These are phyloP conservation scores for Catocala sponsa DNA, from an alignment of 2,888 invertebrate species.

Conservation along the genomic window DNA sequence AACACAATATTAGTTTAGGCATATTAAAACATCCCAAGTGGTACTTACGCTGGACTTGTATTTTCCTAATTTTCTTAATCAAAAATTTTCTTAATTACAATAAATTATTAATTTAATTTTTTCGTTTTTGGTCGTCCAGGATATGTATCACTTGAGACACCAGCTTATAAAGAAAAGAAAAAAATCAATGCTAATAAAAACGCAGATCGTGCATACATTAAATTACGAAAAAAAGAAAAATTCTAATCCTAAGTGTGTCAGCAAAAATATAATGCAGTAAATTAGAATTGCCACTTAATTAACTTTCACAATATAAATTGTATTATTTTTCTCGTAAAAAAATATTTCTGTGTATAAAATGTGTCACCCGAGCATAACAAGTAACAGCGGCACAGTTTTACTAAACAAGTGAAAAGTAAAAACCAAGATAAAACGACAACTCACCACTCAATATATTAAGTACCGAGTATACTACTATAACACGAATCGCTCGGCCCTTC, in stretches of 20 bases:
- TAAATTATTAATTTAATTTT: constrained; percentile 71
- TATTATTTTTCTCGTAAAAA: constrained; percentile 76
- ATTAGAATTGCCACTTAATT: constrained; percentile 86
- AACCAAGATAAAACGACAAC: constrained; percentile 30
- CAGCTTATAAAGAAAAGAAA: constrained; percentile 68
- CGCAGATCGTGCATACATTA: constrained; percentile 87
- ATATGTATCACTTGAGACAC: constrained; percentile 65
- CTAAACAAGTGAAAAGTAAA: constrained; percentile 54
- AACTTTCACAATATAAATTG: constrained; percentile 84
- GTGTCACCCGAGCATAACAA: constrained; percentile 85
- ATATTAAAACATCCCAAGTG: constrained; percentile 65
- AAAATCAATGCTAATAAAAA: constrained; percentile 80
- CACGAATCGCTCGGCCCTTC: constrained; percentile 20
- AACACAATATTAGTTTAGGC: constrained; percentile 85
- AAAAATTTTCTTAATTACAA: constrained; percentile 51
- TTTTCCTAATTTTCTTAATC: constrained; percentile 52
- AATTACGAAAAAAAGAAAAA: constrained; percentile 74
- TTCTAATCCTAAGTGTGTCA: constrained; percentile 84
- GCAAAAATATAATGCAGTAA: constrained; percentile 87
- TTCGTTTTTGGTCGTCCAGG: constrained; percentile 56
- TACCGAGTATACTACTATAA: constrained; percentile 40
- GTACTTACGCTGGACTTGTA: constrained; percentile 62
- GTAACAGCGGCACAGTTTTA: constrained; percentile 65
- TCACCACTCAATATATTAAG: constrained; percentile 39
- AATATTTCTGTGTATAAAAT: constrained; percentile 87